phyloP scores from a whole-genome alignment of 2,113 vertebrate species.

The Rattus norvegicus region DNA sequence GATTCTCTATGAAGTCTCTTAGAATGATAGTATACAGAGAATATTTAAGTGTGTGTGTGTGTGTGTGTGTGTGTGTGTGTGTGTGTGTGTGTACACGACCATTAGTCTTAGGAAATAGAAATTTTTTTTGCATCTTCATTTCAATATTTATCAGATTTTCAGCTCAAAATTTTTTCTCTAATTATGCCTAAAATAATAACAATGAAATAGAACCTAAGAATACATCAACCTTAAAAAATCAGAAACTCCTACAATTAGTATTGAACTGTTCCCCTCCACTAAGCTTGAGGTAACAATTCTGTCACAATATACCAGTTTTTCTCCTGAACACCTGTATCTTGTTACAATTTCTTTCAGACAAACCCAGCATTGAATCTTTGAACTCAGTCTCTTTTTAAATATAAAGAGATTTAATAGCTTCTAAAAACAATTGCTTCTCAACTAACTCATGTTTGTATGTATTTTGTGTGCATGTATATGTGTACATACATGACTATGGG shows the following conservation, averaged over 20 bases:
- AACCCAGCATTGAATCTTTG: not conserved
- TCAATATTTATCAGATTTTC: not conserved
- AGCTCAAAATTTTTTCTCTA: not conserved
- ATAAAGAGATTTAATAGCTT: not conserved
- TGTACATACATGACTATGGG: not conserved
- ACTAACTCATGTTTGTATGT: not conserved
- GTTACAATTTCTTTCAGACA: not conserved
- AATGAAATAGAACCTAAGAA: not conserved
- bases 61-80: not conserved
- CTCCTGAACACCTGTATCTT: not conserved
- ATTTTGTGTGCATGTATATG: not conserved
- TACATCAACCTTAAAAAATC: not conserved
- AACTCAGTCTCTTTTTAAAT: slow-evolving; percentile 7
- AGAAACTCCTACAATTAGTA: not conserved
- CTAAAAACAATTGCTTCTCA: not conserved
- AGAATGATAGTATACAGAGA: not conserved
- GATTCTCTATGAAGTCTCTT: not conserved
- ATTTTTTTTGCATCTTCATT: not conserved
- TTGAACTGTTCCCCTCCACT: not conserved
- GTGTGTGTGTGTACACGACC: too few relatives aligned
- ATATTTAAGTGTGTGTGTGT: not conserved
- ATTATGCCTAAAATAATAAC: not conserved
- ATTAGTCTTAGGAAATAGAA: not conserved
- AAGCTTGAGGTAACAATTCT: not conserved
- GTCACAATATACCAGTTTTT: not conserved